Percentiles rank a stretch among this genome's conserved stretches.
phyloP scores from a whole-genome alignment of 2,888 invertebrate species.

The Chaetoderma sp. region DNA sequence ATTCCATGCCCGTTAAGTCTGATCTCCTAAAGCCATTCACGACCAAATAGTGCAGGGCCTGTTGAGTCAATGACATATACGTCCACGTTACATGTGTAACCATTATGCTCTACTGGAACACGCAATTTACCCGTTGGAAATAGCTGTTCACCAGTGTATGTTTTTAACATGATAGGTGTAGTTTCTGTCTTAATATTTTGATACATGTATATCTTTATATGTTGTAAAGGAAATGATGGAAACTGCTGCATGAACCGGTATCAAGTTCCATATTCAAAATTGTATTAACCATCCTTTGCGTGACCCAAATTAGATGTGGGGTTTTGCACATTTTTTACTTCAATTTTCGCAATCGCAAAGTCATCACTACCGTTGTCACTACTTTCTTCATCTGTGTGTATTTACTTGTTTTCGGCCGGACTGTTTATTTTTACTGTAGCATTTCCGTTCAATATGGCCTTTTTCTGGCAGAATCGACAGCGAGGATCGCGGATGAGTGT shows the following conservation, averaged over 20 bases:
- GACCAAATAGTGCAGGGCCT: slow-evolving; percentile 16
- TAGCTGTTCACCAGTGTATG: background rate
- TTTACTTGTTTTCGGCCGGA: no score
- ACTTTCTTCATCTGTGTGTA: no score
- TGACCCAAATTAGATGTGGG: background rate
- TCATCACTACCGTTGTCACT: no score
- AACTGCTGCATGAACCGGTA: slow-evolving; percentile 1
- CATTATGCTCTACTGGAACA: background rate
- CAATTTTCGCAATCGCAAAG: no score
- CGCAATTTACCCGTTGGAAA: background rate
- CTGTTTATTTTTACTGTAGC: no score
- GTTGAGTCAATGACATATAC: background rate
- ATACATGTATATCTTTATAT: no score
- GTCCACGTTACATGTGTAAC: background rate
- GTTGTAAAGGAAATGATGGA: background rate
- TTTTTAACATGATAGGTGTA: background rate
- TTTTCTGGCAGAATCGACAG: no score
- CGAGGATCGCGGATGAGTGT: no score
- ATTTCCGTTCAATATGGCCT: no score
- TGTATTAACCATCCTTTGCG: slow-evolving; percentile 16
- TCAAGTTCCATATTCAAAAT: slow-evolving; percentile 35
- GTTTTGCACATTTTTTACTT: no score
- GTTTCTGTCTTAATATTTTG: no score
- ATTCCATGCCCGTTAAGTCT: slow-evolving; percentile 14
- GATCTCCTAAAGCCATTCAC: slow-evolving; percentile 22